Conservation (phyloP, 2,797 vertebrate genomes). For the Cuniculus paca region DNA sequence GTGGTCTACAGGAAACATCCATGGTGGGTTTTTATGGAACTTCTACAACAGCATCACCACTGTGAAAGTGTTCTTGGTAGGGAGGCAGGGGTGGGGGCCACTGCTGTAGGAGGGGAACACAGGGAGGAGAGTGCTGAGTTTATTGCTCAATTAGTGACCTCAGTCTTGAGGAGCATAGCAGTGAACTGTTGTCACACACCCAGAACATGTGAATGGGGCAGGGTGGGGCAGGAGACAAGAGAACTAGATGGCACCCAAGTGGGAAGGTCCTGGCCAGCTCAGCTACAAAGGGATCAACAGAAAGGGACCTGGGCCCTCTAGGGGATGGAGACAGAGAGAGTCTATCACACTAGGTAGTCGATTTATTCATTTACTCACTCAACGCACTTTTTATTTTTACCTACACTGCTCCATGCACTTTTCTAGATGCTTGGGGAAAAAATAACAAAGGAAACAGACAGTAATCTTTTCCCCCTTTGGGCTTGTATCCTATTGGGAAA, state of each 20-base stretch:
- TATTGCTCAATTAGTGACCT: not conserved
- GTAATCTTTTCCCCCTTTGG: too few relatives aligned
- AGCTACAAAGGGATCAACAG: not conserved
- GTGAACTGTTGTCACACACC: not conserved
- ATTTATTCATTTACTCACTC: not conserved
- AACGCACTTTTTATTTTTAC: not conserved
- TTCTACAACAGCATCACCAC: not conserved
- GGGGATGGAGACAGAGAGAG: not conserved
- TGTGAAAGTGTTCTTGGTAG: too few relatives aligned
- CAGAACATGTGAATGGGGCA: not conserved
- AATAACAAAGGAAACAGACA: not conserved
- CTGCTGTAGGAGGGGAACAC: not conserved
- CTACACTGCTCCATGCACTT: not conserved
- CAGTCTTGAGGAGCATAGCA: not conserved
- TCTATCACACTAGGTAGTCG: fast-evolving
- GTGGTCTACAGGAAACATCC: not conserved
- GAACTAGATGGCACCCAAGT: fast-evolving
- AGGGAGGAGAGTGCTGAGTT: not conserved
- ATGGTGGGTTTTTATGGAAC: not conserved
- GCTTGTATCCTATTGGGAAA: not conserved
- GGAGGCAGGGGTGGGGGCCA: fast-evolving
- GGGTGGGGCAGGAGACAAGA: not conserved
- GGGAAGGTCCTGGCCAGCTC: not conserved
- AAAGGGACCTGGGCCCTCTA: too few relatives aligned
- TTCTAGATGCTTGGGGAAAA: not conserved